Base-by-base conservation (phyloP, 1,140 invertebrate species). In the Charaxes varanes region DNA sequence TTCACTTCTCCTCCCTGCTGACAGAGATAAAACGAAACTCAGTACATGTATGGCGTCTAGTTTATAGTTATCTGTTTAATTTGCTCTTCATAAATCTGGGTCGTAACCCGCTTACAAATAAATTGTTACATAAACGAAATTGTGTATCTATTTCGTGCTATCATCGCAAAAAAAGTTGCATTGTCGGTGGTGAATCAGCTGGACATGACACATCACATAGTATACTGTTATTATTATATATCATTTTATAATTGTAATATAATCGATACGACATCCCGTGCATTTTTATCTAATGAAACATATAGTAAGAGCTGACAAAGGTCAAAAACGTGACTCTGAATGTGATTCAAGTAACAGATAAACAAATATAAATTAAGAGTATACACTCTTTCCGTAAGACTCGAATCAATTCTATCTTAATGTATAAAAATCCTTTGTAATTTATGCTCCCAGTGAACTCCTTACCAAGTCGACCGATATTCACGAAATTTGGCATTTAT, bases 171-270 rank as follows among this genome's bases (percentile, higher is more conserved):
- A 53, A 46, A 52, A 34, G 27, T 42, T 52, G 48, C 43, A 57
- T 53, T 65, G 54, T 60, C 52, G 47, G 53, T 41, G 30, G 49
- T 43, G 68, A 72, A 32, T 72, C 68, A 72, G 41, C 47, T 5
- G 28, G 2, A 22, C n/a, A 30, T 72, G 68, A 72, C 65, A 72
- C 65, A 72, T 38, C 30, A 30, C 32, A 31, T 30, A 45, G 40
- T 55, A 50, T n/a, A n/a, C n/a, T n/a, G n/a, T n/a, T n/a, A n/a
- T n/a, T n/a, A n/a, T n/a, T n/a, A n/a, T n/a, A n/a, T n/a, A n/a
- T n/a, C n/a, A 67, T 67, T 52, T 66, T 60, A 52, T 62, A 56
- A 59, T 45, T 59, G 62, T 41, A 58, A 44, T 52, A 18, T 28
- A 60, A 63, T 52, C 37, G 26, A 49, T 54, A 51, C 31, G 13